Evolutionary conservation across 2,797 vertebrate genomes (phyloP).

Genomic region (Hypotaenidia okinawae): DNA sequence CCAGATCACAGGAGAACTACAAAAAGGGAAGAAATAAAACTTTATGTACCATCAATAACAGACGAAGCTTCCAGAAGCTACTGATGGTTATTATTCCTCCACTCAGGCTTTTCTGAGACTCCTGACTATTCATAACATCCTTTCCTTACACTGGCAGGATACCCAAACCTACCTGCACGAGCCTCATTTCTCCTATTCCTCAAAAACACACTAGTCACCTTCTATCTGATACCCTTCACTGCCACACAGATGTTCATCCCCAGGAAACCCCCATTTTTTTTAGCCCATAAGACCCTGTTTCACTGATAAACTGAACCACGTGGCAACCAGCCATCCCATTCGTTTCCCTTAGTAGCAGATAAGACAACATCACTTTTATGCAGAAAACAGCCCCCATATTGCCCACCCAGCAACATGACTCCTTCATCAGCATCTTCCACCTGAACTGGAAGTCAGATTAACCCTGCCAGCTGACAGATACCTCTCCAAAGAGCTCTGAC

Average conservation of each 20-base stretch:
- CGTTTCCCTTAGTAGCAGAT: not conserved
- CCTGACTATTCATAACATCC: not conserved
- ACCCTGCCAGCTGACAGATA: not conserved
- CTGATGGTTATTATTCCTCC: not conserved
- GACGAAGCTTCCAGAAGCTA: not conserved
- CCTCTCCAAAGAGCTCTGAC: not conserved
- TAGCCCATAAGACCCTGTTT: not conserved
- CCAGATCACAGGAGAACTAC: not conserved
- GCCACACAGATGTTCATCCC: not conserved
- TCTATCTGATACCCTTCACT: not conserved
- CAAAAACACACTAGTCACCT: not conserved
- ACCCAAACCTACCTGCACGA: not conserved
- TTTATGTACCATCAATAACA: not conserved
- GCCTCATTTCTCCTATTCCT: not conserved
- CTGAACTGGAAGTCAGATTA: not conserved
- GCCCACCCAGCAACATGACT: not conserved
- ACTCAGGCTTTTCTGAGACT: not conserved
- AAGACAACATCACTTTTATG: not conserved
- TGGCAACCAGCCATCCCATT: not conserved
- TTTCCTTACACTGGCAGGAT: not conserved
- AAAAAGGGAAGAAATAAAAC: not conserved
- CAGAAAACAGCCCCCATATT: not conserved
- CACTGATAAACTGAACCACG: not conserved
- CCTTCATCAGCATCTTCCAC: too few species aligned
- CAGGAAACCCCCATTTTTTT: slow-evolving; percentile 4